phyloP scores from a whole-genome alignment of 2,888 invertebrate genomes.

The Octodonta nipae region DNA sequence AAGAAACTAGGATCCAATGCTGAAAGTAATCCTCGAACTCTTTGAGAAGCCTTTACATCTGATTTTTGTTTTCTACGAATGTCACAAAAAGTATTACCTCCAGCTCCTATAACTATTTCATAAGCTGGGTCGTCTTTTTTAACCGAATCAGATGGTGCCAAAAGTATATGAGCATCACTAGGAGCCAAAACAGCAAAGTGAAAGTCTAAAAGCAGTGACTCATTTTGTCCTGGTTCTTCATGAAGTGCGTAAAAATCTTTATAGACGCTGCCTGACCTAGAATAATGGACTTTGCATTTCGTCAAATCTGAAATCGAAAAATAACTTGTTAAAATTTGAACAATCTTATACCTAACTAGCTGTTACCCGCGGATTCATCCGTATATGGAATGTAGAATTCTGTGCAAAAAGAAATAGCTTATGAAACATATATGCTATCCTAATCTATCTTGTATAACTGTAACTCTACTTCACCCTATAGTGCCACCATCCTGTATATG shows the following conservation, averaged over 20 bases:
- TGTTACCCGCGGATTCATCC: too few species aligned
- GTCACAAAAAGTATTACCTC: constrained; percentile 55
- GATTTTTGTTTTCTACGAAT: constrained; percentile 47
- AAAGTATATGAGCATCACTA: constrained; percentile 56
- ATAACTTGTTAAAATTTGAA: too few species aligned
- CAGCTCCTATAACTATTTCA: constrained; percentile 61
- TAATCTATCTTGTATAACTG: too few species aligned
- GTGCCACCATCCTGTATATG: too few species aligned
- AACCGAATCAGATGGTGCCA: constrained; percentile 42
- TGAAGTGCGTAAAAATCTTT: constrained; percentile 42
- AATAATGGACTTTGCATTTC: constrained; percentile 43
- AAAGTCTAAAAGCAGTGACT: constrained; percentile 38
- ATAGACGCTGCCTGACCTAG: constrained; percentile 45
- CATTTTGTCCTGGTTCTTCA: constrained; percentile 17
- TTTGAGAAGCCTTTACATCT: constrained; percentile 43
- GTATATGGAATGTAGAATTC: too few species aligned
- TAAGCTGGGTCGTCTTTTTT: constrained; percentile 42
- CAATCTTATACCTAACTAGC: too few species aligned
- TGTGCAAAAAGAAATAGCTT: too few species aligned
- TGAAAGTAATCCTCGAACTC: constrained; percentile 45
- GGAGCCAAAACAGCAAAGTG: constrained; percentile 52
- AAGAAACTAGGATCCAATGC: constrained; percentile 49
- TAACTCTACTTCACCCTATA: too few species aligned
- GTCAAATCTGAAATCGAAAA: constrained; percentile 26
- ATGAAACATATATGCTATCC: too few species aligned